Percentiles rank a stretch among this genome's conserved stretches.
Evolutionary conservation across 2,888 invertebrate species (phyloP).

Genomic region (Orchesellides sinensis): DNA sequence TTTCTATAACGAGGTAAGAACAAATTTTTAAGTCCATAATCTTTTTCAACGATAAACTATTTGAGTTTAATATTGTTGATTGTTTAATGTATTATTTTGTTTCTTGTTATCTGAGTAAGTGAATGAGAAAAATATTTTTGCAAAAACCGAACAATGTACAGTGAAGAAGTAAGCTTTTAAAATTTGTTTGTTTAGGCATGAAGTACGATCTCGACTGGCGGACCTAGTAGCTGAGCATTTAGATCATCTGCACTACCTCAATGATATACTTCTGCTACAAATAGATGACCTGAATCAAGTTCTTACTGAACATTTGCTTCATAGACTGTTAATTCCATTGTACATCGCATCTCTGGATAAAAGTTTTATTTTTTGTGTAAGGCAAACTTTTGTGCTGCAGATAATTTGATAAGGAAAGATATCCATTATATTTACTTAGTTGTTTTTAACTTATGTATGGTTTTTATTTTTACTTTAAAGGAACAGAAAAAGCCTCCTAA

Average conservation of each 20-base stretch:
- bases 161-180: slow-evolving; percentile 85
- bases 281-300: slow-evolving; percentile 96
- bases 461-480: slow-evolving; percentile 8
- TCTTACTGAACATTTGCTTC: slow-evolving; percentile 93
- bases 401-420: background rate
- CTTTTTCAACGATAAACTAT: no score
- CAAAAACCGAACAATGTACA: slow-evolving; percentile 84
- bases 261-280: slow-evolving; percentile 95
- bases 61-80: background rate
- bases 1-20: slow-evolving; percentile 97
- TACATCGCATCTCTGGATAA: slow-evolving; percentile 90
- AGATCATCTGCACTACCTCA: slow-evolving; percentile 97
- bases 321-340: slow-evolving; percentile 93
- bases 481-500: slow-evolving; percentile 79
- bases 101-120: background rate
- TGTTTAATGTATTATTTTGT: background rate
- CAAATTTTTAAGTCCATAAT: background rate
- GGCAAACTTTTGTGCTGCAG: background rate
- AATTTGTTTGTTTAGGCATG: slow-evolving; percentile 79
- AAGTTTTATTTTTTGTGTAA: slow-evolving; percentile 52
- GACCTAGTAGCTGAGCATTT: slow-evolving; percentile 98
- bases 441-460: background rate
- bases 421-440: background rate
- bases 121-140: background rate
- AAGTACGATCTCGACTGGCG: slow-evolving; percentile 91